These are phyloP conservation scores for Atta colombica DNA, from an alignment of 1,140 invertebrate species.

Conservation along the genomic window DNA sequence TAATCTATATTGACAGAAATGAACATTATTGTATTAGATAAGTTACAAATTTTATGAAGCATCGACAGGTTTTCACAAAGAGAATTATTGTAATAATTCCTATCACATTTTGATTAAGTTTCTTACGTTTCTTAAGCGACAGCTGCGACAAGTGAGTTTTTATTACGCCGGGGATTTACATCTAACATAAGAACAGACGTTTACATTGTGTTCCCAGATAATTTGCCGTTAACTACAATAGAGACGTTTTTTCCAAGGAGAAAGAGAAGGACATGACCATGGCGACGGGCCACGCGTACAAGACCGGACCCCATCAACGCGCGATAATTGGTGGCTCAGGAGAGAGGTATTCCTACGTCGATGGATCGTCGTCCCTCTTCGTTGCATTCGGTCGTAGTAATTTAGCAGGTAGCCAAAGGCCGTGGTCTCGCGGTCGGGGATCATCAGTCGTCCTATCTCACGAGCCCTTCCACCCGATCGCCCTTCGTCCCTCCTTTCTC, in stretches of 20 bases:
- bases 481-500: not conserved
- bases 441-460: slow-evolving; percentile 54
- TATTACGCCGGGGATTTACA: not conserved
- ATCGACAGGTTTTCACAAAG: not conserved
- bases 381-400: slow-evolving; percentile 75
- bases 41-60: not conserved
- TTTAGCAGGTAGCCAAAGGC: slow-evolving; percentile 78
- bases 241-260: slow-evolving; percentile 37
- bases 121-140: not conserved
- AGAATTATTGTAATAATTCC: not conserved
- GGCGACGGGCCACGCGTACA: slow-evolving; percentile 35
- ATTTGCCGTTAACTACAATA: slow-evolving; percentile 36
- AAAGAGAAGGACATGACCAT: slow-evolving; percentile 11
- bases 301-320: slow-evolving; percentile 64
- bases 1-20: too few species aligned
- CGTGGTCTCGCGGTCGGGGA: slow-evolving; percentile 56
- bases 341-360: slow-evolving; percentile 63
- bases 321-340: slow-evolving; percentile 73
- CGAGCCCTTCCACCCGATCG: slow-evolving; percentile 30
- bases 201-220: not conserved
- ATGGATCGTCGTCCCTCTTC: slow-evolving; percentile 59
- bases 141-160: not conserved
- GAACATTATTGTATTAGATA: not conserved
- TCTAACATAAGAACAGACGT: not conserved
- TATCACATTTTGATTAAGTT: not conserved